Conservation (phyloP, 2,888 invertebrate species). For the Lepeophtheirus nordmannii region DNA sequence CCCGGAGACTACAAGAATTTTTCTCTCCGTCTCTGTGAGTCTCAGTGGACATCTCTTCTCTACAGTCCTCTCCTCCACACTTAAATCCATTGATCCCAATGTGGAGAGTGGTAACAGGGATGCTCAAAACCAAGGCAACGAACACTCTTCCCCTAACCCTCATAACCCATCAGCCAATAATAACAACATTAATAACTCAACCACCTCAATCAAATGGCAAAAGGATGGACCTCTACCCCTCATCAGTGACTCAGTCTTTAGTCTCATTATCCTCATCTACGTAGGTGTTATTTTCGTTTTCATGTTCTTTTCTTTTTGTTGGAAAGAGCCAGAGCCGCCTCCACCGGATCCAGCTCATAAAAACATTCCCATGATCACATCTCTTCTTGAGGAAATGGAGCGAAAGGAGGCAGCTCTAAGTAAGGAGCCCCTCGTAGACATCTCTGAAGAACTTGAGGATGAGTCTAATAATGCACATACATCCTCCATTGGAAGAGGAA, state of each 20-base stretch:
- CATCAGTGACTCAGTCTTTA: constrained; percentile 8
- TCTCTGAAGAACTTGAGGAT: background rate
- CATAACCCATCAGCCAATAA: too few relatives aligned
- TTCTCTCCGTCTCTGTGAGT: too few relatives aligned
- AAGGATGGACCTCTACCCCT: constrained; percentile 19
- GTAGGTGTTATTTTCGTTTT: constrained; percentile 15
- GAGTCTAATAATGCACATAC: constrained; percentile 4
- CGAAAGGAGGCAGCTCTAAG: background rate
- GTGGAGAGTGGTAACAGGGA: too few relatives aligned
- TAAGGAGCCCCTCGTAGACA: background rate
- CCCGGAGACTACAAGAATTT: too few relatives aligned
- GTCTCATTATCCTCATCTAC: constrained; percentile 18
- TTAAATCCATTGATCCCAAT: too few relatives aligned
- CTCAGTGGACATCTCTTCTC: too few relatives aligned
- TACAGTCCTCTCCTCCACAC: too few relatives aligned
- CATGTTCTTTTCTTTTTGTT: constrained; percentile 20
- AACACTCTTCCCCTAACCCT: too few relatives aligned
- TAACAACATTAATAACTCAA: too few relatives aligned
- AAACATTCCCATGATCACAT: constrained; percentile 19
- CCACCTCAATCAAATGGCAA: background rate
- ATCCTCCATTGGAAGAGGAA: background rate
- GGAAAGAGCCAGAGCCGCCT: constrained; percentile 19
- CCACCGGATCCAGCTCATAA: constrained; percentile 17
- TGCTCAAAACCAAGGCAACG: too few relatives aligned
- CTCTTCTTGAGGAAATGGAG: constrained; percentile 20